Evolutionary conservation across 2,888 invertebrate species (phyloP).

Genomic region (Coremacera marginata): DNA sequence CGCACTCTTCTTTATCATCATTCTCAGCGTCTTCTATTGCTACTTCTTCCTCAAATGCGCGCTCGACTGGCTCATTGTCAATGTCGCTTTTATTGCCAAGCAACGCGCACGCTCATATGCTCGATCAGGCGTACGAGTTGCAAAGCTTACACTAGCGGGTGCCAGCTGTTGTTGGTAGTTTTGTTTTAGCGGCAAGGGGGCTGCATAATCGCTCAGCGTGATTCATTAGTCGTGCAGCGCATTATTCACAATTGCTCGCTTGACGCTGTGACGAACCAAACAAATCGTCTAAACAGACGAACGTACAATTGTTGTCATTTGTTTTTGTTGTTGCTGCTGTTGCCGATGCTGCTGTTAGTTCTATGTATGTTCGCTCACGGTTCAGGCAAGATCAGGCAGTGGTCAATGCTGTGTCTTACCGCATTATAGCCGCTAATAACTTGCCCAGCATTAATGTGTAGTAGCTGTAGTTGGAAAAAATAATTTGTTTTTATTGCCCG

Average conservation of each 20-base stretch:
- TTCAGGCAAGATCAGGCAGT: background rate
- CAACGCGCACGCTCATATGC: conserved; percentile 7
- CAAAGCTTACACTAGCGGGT: background rate
- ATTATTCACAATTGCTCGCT: conserved; percentile 44
- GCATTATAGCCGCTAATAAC: conserved; percentile 23
- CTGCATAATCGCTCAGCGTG: conserved; percentile 49
- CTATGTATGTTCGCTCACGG: background rate
- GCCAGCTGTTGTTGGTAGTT: background rate
- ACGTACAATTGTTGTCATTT: background rate
- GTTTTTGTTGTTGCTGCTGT: background rate
- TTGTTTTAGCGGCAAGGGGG: background rate
- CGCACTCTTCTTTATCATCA: conserved; percentile 1
- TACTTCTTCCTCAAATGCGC: conserved; percentile 21
- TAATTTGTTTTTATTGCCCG: too few species aligned
- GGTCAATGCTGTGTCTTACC: conserved; percentile 22
- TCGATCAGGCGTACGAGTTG: conserved; percentile 1
- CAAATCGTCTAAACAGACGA: background rate
- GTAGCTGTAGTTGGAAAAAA: background rate
- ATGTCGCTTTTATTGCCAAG: conserved; percentile 47
- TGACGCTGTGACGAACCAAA: conserved; percentile 18
- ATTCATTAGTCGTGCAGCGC: conserved; percentile 52
- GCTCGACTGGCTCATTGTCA: conserved; percentile 45
- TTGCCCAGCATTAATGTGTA: background rate
- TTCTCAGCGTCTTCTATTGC: conserved; percentile 22
- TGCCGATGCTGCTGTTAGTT: background rate